phyloP scores from a whole-genome alignment of 2,888 invertebrate genomes.

The Drosophila meridionalis region DNA sequence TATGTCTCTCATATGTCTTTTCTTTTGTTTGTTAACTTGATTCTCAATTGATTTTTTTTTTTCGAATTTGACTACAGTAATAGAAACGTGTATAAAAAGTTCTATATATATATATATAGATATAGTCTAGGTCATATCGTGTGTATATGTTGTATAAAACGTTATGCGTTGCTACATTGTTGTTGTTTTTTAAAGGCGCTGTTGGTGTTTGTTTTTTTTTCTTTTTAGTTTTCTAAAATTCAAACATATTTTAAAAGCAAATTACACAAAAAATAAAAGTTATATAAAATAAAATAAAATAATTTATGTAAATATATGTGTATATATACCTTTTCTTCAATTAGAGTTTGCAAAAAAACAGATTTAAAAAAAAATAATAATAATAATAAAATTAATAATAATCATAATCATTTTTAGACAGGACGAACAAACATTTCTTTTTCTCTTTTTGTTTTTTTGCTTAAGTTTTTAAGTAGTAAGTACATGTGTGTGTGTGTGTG shows the following conservation, averaged over 20 bases:
- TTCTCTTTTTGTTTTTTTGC: constrained; percentile 7
- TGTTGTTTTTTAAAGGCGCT: constrained; percentile 64
- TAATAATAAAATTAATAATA: constrained; percentile 11
- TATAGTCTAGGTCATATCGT: constrained; percentile 43
- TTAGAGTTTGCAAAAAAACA: constrained; percentile 49
- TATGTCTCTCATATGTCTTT: constrained; percentile 49
- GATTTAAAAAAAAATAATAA: constrained; percentile 17
- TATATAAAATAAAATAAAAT: constrained; percentile 29
- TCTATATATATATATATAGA: constrained; percentile 36
- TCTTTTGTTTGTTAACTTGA: constrained; percentile 59
- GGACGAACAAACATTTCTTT: constrained; percentile 37
- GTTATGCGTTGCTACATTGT: constrained; percentile 45
- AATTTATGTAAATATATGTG: constrained; percentile 26
- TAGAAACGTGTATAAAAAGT: constrained; percentile 42
- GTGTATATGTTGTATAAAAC: constrained; percentile 45
- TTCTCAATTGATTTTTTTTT: constrained; percentile 35
- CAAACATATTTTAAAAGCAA: constrained; percentile 38
- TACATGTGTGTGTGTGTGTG: constrained; percentile 35
- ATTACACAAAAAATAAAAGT: constrained; percentile 17
- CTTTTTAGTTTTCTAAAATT: constrained; percentile 10
- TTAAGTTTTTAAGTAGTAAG: constrained; percentile 49
- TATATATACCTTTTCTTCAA: constrained; percentile 31
- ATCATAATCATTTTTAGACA: constrained; percentile 9
- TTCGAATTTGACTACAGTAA: constrained; percentile 51
- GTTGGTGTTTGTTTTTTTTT: constrained; percentile 58